Base-by-base conservation (phyloP, 1,140 invertebrate species). In the Listronotus oregonensis region DNA sequence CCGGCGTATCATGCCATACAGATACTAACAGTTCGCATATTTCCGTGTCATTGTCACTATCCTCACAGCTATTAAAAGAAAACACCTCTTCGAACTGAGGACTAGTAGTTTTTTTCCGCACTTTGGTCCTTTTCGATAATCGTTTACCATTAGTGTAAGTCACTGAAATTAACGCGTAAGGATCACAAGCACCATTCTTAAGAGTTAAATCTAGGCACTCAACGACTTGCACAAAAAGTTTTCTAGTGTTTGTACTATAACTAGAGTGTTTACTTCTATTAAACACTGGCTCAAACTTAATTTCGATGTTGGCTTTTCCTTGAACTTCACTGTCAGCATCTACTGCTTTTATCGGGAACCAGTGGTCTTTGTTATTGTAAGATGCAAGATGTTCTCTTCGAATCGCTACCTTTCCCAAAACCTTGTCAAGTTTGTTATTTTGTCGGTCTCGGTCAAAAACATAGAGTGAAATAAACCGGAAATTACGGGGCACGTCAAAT, bases 311-410 rank as follows among this genome's bases (percentile, higher is more conserved):
- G 39, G 86, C 88, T 81, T 91, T 90, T 49, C 89, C 93, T 82
- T 95, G 92, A 18, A 95, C 93, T 80, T 96, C 93, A 4, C 90
- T 90, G 77, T 95, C 91, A 1, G 90, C 88, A 80, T 94, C 92
- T 31, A 94, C 90, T 17, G 90, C 87, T 67, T 87, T 84, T 71
- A 96, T 82, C 18, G 90, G 87, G 78, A 96, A 95, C 94, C 94
- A 96, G 76, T 95, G 91, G 76, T 96, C 94, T 75, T 93, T 94
- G 68, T 90, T 90, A 80, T 94, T 91, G 81, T 94, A 95, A 55
- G 86, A 87, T 68, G 90, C 87, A 55, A 96, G 80, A 73, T 95
- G 91, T 78, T 94, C 91, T 62, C 91, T 85, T 75, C 90, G 90
- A 73, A 96, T 89, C 32, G 92, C 91, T 61, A 95, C 93, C 81